These are phyloP conservation scores for Neotoxoptera formosana DNA, from an alignment of 1,140 invertebrate genomes.

Conservation along the genomic window DNA sequence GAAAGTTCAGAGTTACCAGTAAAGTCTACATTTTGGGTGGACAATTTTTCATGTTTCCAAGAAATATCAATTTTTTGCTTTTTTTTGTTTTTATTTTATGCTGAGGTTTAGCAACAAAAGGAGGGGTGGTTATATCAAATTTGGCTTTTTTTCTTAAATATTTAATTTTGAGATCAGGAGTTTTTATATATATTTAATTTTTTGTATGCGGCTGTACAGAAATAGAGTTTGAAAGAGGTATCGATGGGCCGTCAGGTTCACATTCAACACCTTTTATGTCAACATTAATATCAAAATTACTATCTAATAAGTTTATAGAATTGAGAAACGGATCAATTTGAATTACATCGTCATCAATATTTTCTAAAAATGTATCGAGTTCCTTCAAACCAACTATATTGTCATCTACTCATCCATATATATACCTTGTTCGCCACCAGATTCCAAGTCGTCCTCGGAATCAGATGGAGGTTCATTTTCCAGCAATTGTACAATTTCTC, in stretches of 20 bases:
- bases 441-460: too few relatives aligned
- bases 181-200: constrained; percentile 29
- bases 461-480: too few relatives aligned
- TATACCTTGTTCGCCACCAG: too few relatives aligned
- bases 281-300: constrained; percentile 10
- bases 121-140: too few relatives aligned
- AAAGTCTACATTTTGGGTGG: neutral
- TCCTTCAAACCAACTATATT: neutral
- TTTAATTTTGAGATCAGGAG: constrained; percentile 16
- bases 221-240: neutral
- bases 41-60: neutral
- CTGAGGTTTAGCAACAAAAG: too few relatives aligned
- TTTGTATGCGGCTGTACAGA: constrained; percentile 14
- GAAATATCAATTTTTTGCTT: neutral
- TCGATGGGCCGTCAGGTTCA: neutral
- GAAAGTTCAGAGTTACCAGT: neutral
- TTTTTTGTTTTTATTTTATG: neutral
- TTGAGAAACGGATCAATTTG: constrained; percentile 7
- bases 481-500: too few relatives aligned
- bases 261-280: neutral
- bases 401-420: too few relatives aligned
- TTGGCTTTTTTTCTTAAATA: too few relatives aligned
- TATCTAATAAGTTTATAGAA: constrained; percentile 19
- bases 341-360: constrained; percentile 14
- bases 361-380: constrained; percentile 27